Conservation (phyloP, 2,888 invertebrate genomes). For the Imbricaverruca yamaguchii region DNA sequence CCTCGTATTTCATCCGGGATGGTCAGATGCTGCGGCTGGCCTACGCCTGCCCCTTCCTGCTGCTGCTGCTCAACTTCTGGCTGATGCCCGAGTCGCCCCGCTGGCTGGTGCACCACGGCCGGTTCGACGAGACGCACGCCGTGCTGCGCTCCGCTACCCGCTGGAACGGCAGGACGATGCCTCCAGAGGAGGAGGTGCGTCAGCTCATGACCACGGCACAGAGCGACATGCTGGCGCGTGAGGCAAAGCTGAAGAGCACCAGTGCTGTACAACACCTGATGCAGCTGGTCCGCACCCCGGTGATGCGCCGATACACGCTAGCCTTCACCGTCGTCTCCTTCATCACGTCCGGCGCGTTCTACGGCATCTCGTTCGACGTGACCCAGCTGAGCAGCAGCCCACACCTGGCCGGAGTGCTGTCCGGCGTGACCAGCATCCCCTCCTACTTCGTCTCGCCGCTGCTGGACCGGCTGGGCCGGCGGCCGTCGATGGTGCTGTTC, state of each 20-base stretch:
- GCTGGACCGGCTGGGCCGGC: slow-evolving; percentile 43
- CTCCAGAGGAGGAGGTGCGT: not conserved
- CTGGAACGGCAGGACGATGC: not conserved
- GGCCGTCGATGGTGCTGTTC: slow-evolving; percentile 42
- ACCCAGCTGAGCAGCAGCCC: slow-evolving; percentile 44
- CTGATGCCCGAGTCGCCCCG: slow-evolving; percentile 69
- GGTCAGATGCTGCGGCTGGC: slow-evolving; percentile 61
- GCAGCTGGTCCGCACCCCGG: not conserved
- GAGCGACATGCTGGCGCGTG: not conserved
- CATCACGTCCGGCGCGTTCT: slow-evolving; percentile 42
- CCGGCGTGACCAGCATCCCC: slow-evolving; percentile 44
- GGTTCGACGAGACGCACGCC: not conserved
- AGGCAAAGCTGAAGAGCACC: not conserved
- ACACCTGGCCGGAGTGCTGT: slow-evolving; percentile 46
- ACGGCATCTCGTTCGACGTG: slow-evolving; percentile 42
- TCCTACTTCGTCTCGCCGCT: slow-evolving; percentile 41
- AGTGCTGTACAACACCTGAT: not conserved
- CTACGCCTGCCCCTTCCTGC: slow-evolving; percentile 54
- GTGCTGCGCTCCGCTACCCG: not conserved
- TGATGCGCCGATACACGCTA: not conserved
- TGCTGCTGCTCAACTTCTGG: slow-evolving; percentile 51
- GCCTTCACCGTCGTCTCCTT: not conserved
- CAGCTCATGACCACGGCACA: not conserved
- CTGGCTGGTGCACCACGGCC: slow-evolving; percentile 52
- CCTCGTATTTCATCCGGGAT: slow-evolving; percentile 57